phyloP scores from a whole-genome alignment of 2,797 vertebrate genomes.

The Oophaga sylvatica region DNA sequence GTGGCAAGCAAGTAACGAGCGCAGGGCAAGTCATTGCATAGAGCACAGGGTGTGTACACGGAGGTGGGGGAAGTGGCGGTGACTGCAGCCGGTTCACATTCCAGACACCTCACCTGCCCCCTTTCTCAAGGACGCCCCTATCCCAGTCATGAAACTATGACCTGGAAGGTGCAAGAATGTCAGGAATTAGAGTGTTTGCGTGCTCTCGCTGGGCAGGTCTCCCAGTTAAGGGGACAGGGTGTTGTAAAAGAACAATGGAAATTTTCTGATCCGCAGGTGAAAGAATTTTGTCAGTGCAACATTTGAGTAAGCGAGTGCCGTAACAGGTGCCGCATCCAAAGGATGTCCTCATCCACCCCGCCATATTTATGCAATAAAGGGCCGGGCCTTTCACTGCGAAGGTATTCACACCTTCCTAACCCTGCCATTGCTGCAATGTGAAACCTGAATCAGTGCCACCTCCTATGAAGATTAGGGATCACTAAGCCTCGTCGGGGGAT shows the following conservation, averaged over 20 bases:
- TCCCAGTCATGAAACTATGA: constrained; percentile 19
- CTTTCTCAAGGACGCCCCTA: constrained; percentile 46
- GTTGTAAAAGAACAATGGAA: constrained; percentile 46
- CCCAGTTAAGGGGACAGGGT: constrained; percentile 17
- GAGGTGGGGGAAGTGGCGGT: neutral
- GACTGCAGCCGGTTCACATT: constrained; percentile 11
- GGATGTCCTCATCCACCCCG: constrained; percentile 8
- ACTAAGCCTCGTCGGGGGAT: too few relatives aligned
- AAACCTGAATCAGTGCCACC: neutral
- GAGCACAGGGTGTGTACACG: constrained; percentile 31
- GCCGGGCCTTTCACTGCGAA: neutral
- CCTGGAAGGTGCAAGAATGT: constrained; percentile 45
- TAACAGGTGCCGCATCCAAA: constrained; percentile 13
- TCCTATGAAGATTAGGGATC: neutral
- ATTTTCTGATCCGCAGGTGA: constrained; percentile 35
- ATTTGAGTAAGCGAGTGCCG: constrained; percentile 23
- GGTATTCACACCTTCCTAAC: constrained; percentile 7
- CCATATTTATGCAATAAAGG: constrained; percentile 23
- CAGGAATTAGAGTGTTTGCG: constrained; percentile 27
- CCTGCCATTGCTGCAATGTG: neutral
- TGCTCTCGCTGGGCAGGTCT: constrained; percentile 26
- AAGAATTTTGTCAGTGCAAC: constrained; percentile 31
- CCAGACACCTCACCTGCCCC: constrained; percentile 36
- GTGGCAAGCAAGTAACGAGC: constrained; percentile 18
- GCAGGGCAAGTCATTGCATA: constrained; percentile 34